Base-by-base conservation (phyloP, 2,888 invertebrate genomes). In the Drosophila fungiperda region DNA sequence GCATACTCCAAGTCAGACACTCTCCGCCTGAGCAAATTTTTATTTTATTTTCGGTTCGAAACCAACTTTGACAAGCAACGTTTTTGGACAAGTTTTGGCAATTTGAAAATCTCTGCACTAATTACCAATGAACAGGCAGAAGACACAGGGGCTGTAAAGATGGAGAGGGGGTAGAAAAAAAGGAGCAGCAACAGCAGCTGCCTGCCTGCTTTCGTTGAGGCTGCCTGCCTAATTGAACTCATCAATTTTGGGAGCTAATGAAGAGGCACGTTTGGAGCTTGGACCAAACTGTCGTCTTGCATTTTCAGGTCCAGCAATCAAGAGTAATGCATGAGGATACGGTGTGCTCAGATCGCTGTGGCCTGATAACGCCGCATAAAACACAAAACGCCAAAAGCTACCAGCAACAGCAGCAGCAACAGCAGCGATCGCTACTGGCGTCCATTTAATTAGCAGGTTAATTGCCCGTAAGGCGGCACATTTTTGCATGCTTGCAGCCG, bases 171-270 rank as follows among this genome's bases (percentile, higher is more conserved):
- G 12, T n/a, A 52, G 8, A 15, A 12, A 23, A 48, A 15, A 8
- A 15, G 53, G 3, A 42, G 55, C 35, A 29, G 52, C 32, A 36
- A 33, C 55, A 59, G 62, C 35, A 17, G 45, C 87, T 88, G 84
- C 86, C 91, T 91, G 36, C 36, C 15, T 36, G 36, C 36, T 38
- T 38, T n/a, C 38, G 38, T 38, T 38, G 17, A 38, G 38, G 17
- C 63, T 58, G 67, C 86, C 85, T 87, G 84, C 87, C 91, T 92
- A 92, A 92, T 92, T 92, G 92, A 91, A 92, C 87, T 89, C 92
- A 92, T 92, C 92, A 92, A 92, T 92, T 92, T 91, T 88, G 76
- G 76, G 45, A 68, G 71, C 76, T 82, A 86, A 88, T 88, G 86
- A 89, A 89, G 86, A 82, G 78, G 87, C 82, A 67, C 23, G 45